These are phyloP conservation scores for Phallusia fumigata DNA, from an alignment of 23 tunicate genomes.

Conservation along the genomic window DNA sequence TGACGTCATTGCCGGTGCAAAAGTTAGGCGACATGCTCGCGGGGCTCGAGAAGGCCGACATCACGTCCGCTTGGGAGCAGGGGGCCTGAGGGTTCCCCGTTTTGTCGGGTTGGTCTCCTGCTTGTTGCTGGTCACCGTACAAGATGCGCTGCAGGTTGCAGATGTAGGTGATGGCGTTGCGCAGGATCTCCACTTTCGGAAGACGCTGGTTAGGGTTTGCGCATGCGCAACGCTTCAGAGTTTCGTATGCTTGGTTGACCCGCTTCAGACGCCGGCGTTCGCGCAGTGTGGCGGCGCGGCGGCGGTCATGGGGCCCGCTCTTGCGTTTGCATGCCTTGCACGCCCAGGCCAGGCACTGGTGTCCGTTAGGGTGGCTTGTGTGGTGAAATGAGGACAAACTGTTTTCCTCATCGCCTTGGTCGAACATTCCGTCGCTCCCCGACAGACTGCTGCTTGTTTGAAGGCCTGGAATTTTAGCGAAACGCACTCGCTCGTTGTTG, in stretches of 20 bases:
- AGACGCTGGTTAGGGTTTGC: slow-evolving; percentile 93
- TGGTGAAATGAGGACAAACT: slow-evolving; percentile 26
- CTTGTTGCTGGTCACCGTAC: slow-evolving; percentile 50
- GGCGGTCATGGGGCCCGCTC: slow-evolving; percentile 89
- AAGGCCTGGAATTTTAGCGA: background rate
- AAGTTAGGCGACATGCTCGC: background rate
- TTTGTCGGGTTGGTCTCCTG: background rate
- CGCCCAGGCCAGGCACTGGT: slow-evolving; percentile 89
- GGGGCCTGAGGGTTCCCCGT: background rate
- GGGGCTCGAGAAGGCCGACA: slow-evolving; percentile 4
- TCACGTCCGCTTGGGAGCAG: background rate
- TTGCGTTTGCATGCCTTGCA: slow-evolving; percentile 93
- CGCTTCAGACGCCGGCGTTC: slow-evolving; percentile 92
- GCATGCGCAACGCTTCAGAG: slow-evolving; percentile 86
- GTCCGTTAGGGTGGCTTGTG: slow-evolving; percentile 82
- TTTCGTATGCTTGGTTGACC: slow-evolving; percentile 98
- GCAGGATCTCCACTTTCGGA: slow-evolving; percentile 92
- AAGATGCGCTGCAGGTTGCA: slow-evolving; percentile 85
- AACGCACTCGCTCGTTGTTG: background rate
- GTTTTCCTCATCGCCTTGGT: slow-evolving; percentile 10
- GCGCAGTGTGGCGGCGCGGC: slow-evolving; percentile 91
- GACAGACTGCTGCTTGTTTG: background rate
- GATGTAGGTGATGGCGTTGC: slow-evolving; percentile 86
- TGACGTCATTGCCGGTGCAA: slow-evolving; percentile 2
- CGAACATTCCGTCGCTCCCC: background rate